Evolutionary conservation across 2,797 vertebrate species (phyloP), one percentile per base, ranked within the genome.

Genomic region (Galagoides demidoff): DNA sequence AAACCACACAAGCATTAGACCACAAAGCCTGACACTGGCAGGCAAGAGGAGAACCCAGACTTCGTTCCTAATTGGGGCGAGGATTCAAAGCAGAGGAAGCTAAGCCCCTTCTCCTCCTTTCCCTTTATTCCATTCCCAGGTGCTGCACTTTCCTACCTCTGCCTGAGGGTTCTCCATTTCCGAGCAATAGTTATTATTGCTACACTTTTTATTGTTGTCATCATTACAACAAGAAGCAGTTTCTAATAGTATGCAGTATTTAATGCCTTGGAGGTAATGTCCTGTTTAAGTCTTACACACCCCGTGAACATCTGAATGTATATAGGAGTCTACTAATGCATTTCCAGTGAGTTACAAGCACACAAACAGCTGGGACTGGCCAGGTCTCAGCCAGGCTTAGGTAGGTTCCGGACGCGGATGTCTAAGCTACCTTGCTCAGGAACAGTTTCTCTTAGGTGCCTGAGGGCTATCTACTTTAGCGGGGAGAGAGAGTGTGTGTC

Each of bases 1-100:
- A 95, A 97, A 85, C 70, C 64, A 92, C 68, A 85, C 70, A 71
- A 93, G 39, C 93, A 88, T 94, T 97, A 97, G 96, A 86, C 94
- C 82, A 23, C 45, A 92, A 83, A 88, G 31, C 39, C 57, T 90
- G 74, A 73, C 10, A 25, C 79, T 73, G 43, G 66, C 78, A 84
- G 66, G n/a, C 34, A 64, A 93, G 29, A 83, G 94, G 34, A 85
- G 39, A 89, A 86, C 27, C 45, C 93, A 89, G 88, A 91, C 11
- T 25, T 95, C 89, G 84, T 34, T 59, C 59, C 45, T 82, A 64
- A 96, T 0, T 61, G 43, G 64, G 64, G 20, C 66, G 78, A 96
- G 78, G 95, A 94, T 90, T n/a, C 45, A 29, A 90, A 87, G 71
- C 43, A 73, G 39, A 82, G 19, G 45, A 27, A 87, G 52, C n/a